Percentiles rank a stretch among this genome's conserved stretches.
These are phyloP conservation scores for Podarcis muralis DNA, from an alignment of 2,113 vertebrate genomes.

Conservation along the genomic window DNA sequence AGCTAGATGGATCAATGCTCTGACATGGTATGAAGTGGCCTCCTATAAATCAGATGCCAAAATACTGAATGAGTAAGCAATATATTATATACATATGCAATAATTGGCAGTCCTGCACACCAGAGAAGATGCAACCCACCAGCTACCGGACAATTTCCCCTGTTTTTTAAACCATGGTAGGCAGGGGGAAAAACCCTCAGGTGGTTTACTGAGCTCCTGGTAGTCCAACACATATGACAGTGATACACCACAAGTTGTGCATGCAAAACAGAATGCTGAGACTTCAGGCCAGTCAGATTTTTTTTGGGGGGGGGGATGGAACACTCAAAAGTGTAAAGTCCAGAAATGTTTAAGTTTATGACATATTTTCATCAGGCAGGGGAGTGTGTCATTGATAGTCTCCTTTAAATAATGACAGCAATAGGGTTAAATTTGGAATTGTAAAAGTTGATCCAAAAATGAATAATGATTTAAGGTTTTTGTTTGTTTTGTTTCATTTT, in stretches of 20 bases:
- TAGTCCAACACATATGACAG: neutral
- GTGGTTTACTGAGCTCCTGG: neutral
- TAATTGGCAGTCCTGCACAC: neutral
- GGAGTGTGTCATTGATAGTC: neutral
- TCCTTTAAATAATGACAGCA: neutral
- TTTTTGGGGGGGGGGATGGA: neutral
- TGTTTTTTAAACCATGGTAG: neutral
- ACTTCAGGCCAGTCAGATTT: neutral
- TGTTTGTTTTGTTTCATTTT: no score
- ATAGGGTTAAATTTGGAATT: no score
- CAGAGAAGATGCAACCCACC: neutral
- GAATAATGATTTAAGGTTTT: neutral
- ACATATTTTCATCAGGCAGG: neutral
- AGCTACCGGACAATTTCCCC: neutral
- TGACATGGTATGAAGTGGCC: no score
- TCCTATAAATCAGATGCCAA: neutral
- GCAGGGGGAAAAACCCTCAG: no score
- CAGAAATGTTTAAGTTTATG: neutral
- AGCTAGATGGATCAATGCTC: no score
- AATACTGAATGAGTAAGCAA: neutral
- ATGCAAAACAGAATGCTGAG: neutral
- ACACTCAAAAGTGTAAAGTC: neutral
- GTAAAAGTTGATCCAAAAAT: neutral
- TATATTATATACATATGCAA: neutral
- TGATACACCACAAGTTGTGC: neutral